Percentiles rank a stretch among this genome's conserved stretches.
Evolutionary conservation across 2,797 vertebrate genomes (phyloP).

Genomic region (Balearica regulorum): DNA sequence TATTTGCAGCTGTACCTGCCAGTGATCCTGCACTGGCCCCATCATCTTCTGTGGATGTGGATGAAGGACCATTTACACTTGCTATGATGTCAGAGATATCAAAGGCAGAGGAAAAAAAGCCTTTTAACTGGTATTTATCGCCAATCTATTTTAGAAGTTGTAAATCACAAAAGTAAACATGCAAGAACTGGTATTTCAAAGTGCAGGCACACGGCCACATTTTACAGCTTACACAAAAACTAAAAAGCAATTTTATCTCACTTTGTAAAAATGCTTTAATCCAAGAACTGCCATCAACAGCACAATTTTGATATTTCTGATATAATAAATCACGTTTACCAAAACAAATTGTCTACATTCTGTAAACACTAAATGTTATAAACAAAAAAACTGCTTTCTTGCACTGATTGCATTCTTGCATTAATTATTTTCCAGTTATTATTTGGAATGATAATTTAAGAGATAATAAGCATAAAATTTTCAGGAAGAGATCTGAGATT

Average conservation of each 20-base stretch:
- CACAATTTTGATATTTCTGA: background rate
- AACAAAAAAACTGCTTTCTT: background rate
- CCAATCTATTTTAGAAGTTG: background rate
- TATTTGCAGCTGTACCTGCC: constrained; percentile 53
- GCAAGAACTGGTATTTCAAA: background rate
- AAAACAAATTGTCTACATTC: background rate
- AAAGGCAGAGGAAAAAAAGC: background rate
- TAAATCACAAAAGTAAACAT: background rate
- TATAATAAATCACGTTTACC: background rate
- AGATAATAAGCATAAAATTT: background rate
- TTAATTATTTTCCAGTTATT: background rate
- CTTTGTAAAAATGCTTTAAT: background rate
- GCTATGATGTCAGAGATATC: constrained; percentile 17
- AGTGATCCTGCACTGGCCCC: constrained; percentile 63
- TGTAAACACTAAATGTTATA: background rate
- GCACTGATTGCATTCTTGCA: too few relatives aligned
- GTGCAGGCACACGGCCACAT: rapidly evolving
- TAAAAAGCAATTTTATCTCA: background rate
- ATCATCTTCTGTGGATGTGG: constrained; percentile 69
- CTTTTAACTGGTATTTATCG: background rate
- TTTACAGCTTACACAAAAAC: background rate
- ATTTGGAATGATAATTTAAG: background rate
- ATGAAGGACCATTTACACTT: constrained; percentile 69
- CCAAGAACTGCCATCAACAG: background rate
- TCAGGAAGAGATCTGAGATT: background rate